phyloP scores from a whole-genome alignment of 2,113 vertebrate genomes.

The Fregetta grallaria region DNA sequence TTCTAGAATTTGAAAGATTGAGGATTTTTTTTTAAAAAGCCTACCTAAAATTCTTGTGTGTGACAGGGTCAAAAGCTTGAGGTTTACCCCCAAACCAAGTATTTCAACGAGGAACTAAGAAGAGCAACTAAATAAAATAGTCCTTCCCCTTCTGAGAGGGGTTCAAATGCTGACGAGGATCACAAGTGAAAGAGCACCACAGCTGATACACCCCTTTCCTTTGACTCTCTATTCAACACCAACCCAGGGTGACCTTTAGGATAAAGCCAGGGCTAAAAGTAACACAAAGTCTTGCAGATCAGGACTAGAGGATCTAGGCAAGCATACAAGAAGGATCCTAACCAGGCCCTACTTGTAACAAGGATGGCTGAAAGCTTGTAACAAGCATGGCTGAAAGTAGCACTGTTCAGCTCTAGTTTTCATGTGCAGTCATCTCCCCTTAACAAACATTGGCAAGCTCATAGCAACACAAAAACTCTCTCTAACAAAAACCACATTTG shows the following conservation, averaged over 20 bases:
- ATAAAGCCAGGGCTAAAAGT: neutral
- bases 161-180: neutral
- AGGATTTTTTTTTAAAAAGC: neutral
- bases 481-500: neutral
- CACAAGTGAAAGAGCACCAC: neutral
- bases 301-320: neutral
- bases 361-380: neutral
- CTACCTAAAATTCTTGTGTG: neutral
- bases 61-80: neutral
- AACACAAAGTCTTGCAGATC: neutral
- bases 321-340: neutral
- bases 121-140: neutral
- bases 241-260: neutral
- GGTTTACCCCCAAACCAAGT: neutral
- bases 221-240: neutral
- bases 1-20: neutral
- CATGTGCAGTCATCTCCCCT: neutral
- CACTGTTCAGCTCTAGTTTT: neutral
- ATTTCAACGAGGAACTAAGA: neutral
- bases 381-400: neutral
- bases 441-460: neutral
- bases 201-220: neutral
- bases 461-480: neutral
- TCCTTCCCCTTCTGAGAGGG: neutral
- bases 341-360: accelerated